These are phyloP conservation scores for Iphiclides podalirius DNA, from an alignment of 2,888 invertebrate species.

Conservation along the genomic window DNA sequence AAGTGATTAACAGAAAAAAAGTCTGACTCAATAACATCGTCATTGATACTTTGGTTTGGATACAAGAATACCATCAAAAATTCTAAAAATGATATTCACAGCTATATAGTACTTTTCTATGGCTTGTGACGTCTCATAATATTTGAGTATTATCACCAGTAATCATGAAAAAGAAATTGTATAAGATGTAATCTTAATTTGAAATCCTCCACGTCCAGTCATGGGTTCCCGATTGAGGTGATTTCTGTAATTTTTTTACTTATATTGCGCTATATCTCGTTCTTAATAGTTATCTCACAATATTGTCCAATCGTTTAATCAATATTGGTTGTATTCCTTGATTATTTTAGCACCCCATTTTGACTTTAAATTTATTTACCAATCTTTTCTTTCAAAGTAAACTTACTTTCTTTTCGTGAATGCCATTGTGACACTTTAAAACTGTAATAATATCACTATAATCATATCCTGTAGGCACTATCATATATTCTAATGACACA, in stretches of 20 bases:
- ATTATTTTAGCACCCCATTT: conserved; percentile 33
- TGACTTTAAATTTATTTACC: conserved; percentile 34
- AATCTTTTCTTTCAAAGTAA: conserved; percentile 25
- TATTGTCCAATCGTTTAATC: too few species aligned
- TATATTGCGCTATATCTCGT: not conserved
- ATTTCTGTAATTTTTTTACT: conserved; percentile 24
- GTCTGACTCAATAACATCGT: conserved; percentile 32
- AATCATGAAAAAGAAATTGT: conserved; percentile 29
- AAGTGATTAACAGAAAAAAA: conserved; percentile 24
- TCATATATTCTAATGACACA: not conserved
- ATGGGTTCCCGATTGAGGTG: conserved; percentile 77
- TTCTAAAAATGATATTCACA: conserved; percentile 41
- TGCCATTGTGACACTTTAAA: conserved; percentile 6
- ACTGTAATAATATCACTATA: not conserved
- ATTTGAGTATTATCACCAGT: conserved; percentile 36
- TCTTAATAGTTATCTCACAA: too few species aligned
- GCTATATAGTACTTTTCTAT: conserved; percentile 49
- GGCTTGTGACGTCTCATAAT: conserved; percentile 62
- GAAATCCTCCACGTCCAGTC: conserved; percentile 62
- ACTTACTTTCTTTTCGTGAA: conserved; percentile 23
- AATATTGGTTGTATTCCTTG: too few species aligned
- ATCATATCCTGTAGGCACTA: conserved; percentile 25
- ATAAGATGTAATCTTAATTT: conserved; percentile 61
- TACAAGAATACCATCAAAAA: conserved; percentile 35
- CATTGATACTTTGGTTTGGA: conserved; percentile 48